These are phyloP conservation scores for Tenebrio molitor DNA, from an alignment of 1,140 invertebrate species.

Conservation along the genomic window DNA sequence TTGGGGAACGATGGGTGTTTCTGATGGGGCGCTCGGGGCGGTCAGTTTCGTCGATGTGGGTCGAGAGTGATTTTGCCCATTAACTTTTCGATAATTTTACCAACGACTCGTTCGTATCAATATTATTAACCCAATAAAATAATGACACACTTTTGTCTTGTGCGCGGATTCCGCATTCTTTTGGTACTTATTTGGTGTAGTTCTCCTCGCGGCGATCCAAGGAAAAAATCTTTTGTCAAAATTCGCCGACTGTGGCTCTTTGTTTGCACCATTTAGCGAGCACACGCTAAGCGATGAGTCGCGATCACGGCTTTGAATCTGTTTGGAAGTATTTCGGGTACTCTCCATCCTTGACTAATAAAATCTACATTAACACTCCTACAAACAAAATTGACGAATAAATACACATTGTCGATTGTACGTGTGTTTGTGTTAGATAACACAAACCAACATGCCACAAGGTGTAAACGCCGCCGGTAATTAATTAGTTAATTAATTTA, in stretches of 20 bases:
- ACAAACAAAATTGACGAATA: background rate
- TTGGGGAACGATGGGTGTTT: background rate
- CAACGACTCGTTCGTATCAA: conserved; percentile 6
- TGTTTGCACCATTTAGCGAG: background rate
- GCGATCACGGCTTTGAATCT: background rate
- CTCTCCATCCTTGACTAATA: background rate
- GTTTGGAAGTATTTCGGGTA: background rate
- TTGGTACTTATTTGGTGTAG: background rate
- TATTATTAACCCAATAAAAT: conserved; percentile 11
- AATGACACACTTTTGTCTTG: conserved; percentile 5
- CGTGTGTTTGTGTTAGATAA: background rate
- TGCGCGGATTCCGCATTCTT: background rate
- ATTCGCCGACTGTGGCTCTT: background rate
- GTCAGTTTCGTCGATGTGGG: background rate
- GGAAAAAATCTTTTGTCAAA: background rate
- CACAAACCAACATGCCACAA: too few species aligned
- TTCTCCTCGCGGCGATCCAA: too few species aligned
- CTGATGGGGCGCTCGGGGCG: background rate
- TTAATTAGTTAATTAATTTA: too few species aligned
- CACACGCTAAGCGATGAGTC: too few species aligned
- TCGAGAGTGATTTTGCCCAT: background rate
- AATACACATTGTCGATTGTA: background rate
- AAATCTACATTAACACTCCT: conserved; percentile 14
- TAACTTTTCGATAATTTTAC: background rate
- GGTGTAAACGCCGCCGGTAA: too few species aligned